These are phyloP conservation scores for Lepidonotus clava DNA, from an alignment of 2,888 invertebrate species.

Conservation along the genomic window DNA sequence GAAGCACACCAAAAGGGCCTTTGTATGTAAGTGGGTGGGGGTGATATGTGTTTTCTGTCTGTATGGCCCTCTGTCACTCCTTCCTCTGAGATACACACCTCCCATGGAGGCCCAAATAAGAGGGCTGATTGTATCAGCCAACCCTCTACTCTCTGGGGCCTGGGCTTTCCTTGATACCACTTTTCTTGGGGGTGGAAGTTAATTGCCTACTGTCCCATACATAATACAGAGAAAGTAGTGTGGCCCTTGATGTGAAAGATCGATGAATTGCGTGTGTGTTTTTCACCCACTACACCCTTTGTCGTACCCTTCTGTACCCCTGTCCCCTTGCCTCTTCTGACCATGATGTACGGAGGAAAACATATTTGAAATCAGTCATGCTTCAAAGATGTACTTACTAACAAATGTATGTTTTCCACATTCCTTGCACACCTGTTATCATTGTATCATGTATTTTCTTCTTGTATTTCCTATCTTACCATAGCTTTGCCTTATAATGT, in stretches of 20 bases:
- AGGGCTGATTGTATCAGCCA: no score
- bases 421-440: no score
- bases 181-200: background rate
- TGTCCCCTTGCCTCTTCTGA: no score
- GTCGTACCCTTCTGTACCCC: background rate
- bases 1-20: background rate
- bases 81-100: background rate
- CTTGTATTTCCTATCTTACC: no score
- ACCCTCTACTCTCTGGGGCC: no score
- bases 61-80: background rate
- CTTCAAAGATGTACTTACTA: no score
- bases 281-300: background rate
- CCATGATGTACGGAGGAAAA: no score
- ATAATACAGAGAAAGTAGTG: background rate
- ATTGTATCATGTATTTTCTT: no score
- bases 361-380: no score
- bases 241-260: constrained; percentile 11
- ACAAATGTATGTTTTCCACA: no score
- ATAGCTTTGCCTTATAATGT: no score
- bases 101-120: background rate
- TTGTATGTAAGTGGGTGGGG: background rate
- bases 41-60: no score
- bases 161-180: background rate
- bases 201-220: constrained; percentile 2
- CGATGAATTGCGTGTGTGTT: constrained; percentile 2